Percentiles rank a stretch among this genome's conserved stretches.
phyloP scores from a whole-genome alignment of 2,113 vertebrate genomes.

The Empidonax traillii region DNA sequence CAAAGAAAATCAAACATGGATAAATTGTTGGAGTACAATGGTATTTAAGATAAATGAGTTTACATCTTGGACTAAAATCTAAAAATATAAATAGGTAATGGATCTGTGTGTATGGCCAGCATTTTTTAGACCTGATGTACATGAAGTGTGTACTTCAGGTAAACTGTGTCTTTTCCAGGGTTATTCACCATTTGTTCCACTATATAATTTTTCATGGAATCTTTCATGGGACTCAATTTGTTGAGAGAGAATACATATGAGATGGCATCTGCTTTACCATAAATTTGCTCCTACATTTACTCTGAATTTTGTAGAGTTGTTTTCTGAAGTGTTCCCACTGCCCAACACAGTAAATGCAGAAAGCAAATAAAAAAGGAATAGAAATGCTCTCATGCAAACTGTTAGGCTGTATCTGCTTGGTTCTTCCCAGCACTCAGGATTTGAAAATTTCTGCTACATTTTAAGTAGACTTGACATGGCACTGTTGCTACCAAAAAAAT shows the following conservation, averaged over 20 bases:
- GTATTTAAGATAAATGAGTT: background rate
- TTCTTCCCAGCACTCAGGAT: background rate
- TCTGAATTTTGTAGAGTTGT: background rate
- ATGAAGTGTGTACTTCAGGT: background rate
- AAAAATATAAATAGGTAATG: background rate
- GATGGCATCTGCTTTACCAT: background rate
- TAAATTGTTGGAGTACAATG: background rate
- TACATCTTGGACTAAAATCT: background rate
- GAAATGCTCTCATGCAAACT: background rate
- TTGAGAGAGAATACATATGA: background rate
- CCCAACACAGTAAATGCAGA: background rate
- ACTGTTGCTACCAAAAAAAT: background rate
- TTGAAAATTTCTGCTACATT: background rate
- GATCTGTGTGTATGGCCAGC: background rate
- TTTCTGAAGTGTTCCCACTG: background rate
- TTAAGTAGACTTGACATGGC: background rate
- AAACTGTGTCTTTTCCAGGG: background rate
- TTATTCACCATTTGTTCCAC: background rate
- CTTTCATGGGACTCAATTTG: background rate
- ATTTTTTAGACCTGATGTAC: background rate
- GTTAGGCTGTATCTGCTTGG: background rate
- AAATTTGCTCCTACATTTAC: background rate
- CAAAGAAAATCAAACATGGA: background rate
- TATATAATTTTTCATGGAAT: background rate
- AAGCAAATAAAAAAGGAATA: background rate